Evolutionary conservation across 2,113 vertebrate species (phyloP).

Genomic region (Phylloscopus whistleri): DNA sequence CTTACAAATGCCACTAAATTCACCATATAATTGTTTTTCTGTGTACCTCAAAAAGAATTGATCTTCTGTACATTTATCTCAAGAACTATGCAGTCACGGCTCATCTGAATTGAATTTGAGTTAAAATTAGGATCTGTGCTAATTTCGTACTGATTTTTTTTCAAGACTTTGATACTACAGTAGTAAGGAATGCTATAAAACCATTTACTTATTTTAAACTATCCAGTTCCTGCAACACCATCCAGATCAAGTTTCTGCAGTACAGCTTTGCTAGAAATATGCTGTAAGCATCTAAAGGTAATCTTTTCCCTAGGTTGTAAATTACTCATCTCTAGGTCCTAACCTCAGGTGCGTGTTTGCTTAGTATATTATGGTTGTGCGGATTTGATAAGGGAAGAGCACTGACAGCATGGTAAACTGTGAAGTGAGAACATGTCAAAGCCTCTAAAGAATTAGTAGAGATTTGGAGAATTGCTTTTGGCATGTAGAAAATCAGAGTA

Average conservation of each 20-base stretch:
- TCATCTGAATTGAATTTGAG: not conserved
- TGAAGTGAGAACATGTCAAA: not conserved
- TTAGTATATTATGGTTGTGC: not conserved
- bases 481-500: not conserved
- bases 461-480: not conserved
- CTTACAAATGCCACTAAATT: not conserved
- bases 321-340: not conserved
- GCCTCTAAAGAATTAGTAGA: not conserved
- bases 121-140: not conserved
- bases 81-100: not conserved
- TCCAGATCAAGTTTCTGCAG: not conserved
- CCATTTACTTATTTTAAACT: not conserved
- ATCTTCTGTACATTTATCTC: not conserved
- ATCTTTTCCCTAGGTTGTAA: not conserved
- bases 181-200: not conserved
- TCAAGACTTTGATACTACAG: not conserved
- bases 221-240: not conserved
- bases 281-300: not conserved
- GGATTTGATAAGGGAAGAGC: not conserved
- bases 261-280: not conserved
- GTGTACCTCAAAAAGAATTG: not conserved
- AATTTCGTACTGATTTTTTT: not conserved
- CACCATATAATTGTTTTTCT: not conserved
- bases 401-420: not conserved
- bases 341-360: fast-evolving